phyloP scores from a whole-genome alignment of 2,888 invertebrate species.

The Vesta saturnalis region DNA sequence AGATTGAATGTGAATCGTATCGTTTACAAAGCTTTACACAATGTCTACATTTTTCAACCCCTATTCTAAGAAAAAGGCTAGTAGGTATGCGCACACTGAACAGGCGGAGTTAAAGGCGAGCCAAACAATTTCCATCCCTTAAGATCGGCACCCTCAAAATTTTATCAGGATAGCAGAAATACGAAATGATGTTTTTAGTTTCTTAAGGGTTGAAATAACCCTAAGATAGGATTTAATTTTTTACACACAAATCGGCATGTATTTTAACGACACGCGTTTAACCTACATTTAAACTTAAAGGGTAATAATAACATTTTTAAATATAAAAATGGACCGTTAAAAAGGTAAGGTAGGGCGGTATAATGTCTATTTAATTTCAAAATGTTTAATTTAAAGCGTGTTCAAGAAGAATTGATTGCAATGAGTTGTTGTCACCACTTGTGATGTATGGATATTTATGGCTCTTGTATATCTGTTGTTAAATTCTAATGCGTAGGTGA shows the following conservation, averaged over 20 bases:
- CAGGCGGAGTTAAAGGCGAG: conserved; percentile 31
- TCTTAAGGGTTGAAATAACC: too few species aligned
- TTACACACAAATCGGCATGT: not conserved
- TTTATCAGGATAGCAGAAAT: conserved; percentile 22
- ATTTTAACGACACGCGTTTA: too few species aligned
- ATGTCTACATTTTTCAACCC: too few species aligned
- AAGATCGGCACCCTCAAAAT: conserved; percentile 23
- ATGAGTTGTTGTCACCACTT: conserved; percentile 22
- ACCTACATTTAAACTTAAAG: too few species aligned
- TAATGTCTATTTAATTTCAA: conserved; percentile 22
- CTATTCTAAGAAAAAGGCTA: too few species aligned
- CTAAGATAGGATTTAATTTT: too few species aligned
- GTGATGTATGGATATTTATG: conserved; percentile 22
- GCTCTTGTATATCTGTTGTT: conserved; percentile 19
- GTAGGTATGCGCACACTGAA: conserved; percentile 18
- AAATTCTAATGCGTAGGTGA: conserved; percentile 28
- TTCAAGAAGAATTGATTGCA: conserved; percentile 26
- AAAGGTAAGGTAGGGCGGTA: conserved; percentile 19
- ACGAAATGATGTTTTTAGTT: too few species aligned
- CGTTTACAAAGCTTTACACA: too few species aligned
- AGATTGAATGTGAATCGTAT: too few species aligned
- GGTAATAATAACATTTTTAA: too few species aligned
- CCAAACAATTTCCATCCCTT: conserved; percentile 23
- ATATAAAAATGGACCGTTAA: not conserved
- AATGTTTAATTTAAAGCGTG: conserved; percentile 26